Conservation (phyloP, 64 coral and sea anemone genomes). For the Pocillopora damicornis region DNA sequence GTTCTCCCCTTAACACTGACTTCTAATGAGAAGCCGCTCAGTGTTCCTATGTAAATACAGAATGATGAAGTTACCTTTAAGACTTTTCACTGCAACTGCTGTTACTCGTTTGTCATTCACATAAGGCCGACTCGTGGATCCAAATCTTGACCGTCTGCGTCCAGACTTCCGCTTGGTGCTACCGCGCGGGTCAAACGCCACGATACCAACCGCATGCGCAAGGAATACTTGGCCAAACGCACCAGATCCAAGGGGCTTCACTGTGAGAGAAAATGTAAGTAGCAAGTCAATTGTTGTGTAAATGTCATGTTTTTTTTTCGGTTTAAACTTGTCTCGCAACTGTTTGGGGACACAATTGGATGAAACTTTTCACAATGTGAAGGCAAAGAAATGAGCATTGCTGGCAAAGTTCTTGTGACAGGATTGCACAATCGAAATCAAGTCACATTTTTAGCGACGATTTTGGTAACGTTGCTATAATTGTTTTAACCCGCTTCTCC, state of each 20-base stretch:
- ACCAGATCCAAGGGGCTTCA: conserved; percentile 63
- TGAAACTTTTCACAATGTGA: too few species aligned
- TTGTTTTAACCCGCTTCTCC: too few species aligned
- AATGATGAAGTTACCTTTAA: conserved; percentile 50
- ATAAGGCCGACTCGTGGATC: conserved; percentile 75
- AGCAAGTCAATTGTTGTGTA: neutral
- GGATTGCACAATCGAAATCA: too few species aligned
- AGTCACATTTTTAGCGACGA: too few species aligned
- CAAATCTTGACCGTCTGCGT: conserved; percentile 69
- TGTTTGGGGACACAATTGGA: too few species aligned
- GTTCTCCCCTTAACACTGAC: too few species aligned
- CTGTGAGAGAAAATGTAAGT: conserved; percentile 28
- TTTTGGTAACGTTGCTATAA: too few species aligned
- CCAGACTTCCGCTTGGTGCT: conserved; percentile 79
- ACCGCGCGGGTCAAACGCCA: conserved; percentile 93
- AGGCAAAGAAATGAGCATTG: too few species aligned
- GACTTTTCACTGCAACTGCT: conserved; percentile 49
- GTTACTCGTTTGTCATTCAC: conserved; percentile 63
- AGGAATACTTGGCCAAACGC: conserved; percentile 90
- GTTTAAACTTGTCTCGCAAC: neutral
- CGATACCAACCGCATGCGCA: conserved; percentile 85
- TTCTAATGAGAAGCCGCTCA: too few species aligned
- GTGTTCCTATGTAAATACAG: too few species aligned
- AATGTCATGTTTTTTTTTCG: neutral
- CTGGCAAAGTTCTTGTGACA: too few species aligned